Percentiles rank a stretch among this genome's conserved stretches.
phyloP scores from a whole-genome alignment of 2,888 invertebrate species.

The Agrotis puta region DNA sequence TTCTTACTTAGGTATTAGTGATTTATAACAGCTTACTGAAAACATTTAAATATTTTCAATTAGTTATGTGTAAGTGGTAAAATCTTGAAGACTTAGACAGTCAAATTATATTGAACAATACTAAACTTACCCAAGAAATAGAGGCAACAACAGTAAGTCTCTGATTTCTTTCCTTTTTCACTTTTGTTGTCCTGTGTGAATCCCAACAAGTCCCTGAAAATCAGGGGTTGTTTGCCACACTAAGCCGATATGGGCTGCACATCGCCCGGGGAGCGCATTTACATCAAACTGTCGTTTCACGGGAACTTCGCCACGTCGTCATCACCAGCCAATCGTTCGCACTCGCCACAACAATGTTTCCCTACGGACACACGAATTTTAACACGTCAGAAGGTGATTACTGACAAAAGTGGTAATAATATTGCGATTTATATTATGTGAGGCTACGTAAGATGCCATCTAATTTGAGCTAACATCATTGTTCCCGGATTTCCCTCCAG shows the following conservation, averaged over 20 bases:
- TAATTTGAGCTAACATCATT: slow-evolving; percentile 3
- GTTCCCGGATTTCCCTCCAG: slow-evolving; percentile 1
- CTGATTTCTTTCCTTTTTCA: slow-evolving; percentile 2
- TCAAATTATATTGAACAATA: slow-evolving; percentile 8
- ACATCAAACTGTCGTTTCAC: slow-evolving; percentile 86
- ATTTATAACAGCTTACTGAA: neutral
- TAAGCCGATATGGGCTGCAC: slow-evolving; percentile 62
- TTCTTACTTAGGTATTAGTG: neutral
- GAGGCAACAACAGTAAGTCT: neutral
- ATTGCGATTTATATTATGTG: slow-evolving; percentile 20
- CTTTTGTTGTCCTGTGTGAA: slow-evolving; percentile 28
- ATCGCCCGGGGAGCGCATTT: slow-evolving; percentile 78
- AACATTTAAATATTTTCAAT: neutral
- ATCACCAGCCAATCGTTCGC: slow-evolving; percentile 66
- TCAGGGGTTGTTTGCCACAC: slow-evolving; percentile 46
- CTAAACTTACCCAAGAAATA: neutral
- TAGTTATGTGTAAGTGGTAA: neutral
- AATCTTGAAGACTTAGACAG: neutral
- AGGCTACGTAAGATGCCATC: neutral
- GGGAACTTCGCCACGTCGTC: slow-evolving; percentile 70
- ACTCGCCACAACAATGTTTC: slow-evolving; percentile 64
- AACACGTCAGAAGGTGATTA: slow-evolving; percentile 14
- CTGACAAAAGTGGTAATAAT: slow-evolving; percentile 9
- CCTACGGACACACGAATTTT: slow-evolving; percentile 63
- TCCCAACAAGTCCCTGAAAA: slow-evolving; percentile 30